A percentile compares a stretch with the other conserved stretches of the same genome.
These are phyloP conservation scores for Amblyteles armatorius DNA, from an alignment of 2,888 invertebrate species.

Conservation along the genomic window DNA sequence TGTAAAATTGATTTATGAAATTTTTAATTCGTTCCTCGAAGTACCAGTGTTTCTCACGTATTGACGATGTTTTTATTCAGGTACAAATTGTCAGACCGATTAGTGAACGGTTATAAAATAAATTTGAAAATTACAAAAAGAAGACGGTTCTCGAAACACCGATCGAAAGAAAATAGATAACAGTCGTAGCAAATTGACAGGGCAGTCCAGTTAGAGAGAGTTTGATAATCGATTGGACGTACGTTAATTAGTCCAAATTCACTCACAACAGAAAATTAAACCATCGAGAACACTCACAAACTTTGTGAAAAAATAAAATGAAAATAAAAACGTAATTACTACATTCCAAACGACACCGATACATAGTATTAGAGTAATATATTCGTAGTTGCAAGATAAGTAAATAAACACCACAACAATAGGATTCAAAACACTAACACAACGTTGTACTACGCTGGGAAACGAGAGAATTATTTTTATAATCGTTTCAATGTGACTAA, in stretches of 20 bases:
- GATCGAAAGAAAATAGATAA: constrained; percentile 5
- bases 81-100: constrained; percentile 6
- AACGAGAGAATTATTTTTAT: constrained; percentile 61
- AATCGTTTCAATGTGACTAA: constrained; percentile 44
- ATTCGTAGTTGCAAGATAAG: constrained; percentile 75
- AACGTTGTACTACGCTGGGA: constrained; percentile 75
- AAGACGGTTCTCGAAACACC: not conserved
- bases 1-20: constrained; percentile 8
- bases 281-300: constrained; percentile 81
- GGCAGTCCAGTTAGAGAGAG: not conserved
- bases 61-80: constrained; percentile 1
- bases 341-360: constrained; percentile 82
- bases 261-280: constrained; percentile 75
- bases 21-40: constrained; percentile 17
- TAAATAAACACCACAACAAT: constrained; percentile 83
- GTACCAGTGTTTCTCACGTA: not conserved
- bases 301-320: constrained; percentile 64
- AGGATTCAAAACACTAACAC: constrained; percentile 81
- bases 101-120: constrained; percentile 14
- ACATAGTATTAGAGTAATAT: constrained; percentile 74
- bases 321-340: constrained; percentile 71
- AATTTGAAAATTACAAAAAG: not conserved
- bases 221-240: constrained; percentile 31
- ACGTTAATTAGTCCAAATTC: constrained; percentile 67
- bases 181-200: constrained; percentile 29